Conservation (phyloP, 2,797 vertebrate species). For the Sebastes kiyomatsui region DNA sequence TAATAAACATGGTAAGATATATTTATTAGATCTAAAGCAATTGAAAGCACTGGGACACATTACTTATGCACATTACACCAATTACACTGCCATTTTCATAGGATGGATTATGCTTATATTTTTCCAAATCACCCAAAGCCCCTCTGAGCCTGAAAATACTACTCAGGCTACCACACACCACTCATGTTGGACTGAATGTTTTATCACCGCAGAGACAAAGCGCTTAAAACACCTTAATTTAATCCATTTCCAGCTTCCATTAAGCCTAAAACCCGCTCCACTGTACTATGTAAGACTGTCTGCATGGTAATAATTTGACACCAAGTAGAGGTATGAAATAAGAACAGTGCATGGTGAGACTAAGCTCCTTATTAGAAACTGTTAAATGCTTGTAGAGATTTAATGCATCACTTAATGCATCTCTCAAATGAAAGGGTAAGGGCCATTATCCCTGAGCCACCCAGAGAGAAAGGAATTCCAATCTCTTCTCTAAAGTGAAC, state of each 20-base stretch:
- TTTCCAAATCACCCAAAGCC: constrained; percentile 26
- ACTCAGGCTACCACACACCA: not conserved
- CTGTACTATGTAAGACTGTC: not conserved
- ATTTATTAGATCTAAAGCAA: not conserved
- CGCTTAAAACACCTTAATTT: constrained; percentile 2
- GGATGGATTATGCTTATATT: constrained; percentile 17
- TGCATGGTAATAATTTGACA: not conserved
- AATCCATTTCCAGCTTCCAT: constrained; percentile 16
- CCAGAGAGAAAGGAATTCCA: constrained; percentile 41
- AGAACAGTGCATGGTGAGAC: constrained; percentile 2
- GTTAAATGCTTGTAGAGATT: constrained; percentile 50
- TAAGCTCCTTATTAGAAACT: constrained; percentile 29
- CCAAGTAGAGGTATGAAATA: not conserved
- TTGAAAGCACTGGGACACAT: constrained; percentile 12
- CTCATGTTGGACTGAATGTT: not conserved
- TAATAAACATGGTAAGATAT: not conserved
- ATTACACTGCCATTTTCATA: constrained; percentile 25
- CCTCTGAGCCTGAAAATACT: not conserved
- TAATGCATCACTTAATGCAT: constrained; percentile 42
- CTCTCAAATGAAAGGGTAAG: constrained; percentile 35
- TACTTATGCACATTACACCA: constrained; percentile 17
- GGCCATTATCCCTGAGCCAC: constrained; percentile 29
- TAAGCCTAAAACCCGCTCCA: not conserved
- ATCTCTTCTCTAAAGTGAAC: constrained; percentile 24
- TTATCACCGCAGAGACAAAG: constrained; percentile 5